Base-by-base conservation (phyloP, 2,888 invertebrate species). In the Spodoptera picta region DNA sequence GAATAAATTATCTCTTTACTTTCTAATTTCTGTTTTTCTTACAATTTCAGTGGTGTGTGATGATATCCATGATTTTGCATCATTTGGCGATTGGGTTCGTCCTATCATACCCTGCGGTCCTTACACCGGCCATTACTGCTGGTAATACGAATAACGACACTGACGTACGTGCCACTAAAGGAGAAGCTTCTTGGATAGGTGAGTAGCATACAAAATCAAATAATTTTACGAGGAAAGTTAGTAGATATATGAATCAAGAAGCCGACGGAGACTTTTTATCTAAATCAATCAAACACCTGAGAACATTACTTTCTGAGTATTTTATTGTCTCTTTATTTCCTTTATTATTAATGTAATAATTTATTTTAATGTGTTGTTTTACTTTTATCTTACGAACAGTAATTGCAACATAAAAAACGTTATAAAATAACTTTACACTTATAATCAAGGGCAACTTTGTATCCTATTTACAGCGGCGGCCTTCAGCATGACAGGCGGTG, bases 51-150 rank as follows among this genome's bases (percentile, higher is more conserved):
- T 70, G 69, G 69, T 56, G 55, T 36, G 69, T 70, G 14, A 70
- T 74, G 74, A 27, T 66, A 31, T 75, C 74, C 0, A 44, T 75
- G 19, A 75, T 75, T n/a, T 56, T 74, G 19, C 77, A 77, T 4
- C 75, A 72, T 47, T 31, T 77, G 52, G 68, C 68, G 1, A 63
- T 72, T 19, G 77, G 77, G 6, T 68, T 75, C n/a, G 68, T 70
- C 27, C 42, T 72, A 24, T 68, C 65, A 1, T 75, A 54, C 19
- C 69, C 69, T 24, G 65, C 69, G 10, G n/a, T 65, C 3, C 41
- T 70, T 0, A 65, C 65, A 0, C 69, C 72, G 1, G 52, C 47
- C 6, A 71, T 71, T 4, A 57, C 60, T 9, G 42, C 46, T 12
- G 51, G 45, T 9, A 10, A 7, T 2, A 46, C n/a, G 9, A 14